These are phyloP conservation scores for Poecile atricapillus DNA, from an alignment of 2,113 vertebrate genomes.

Conservation along the genomic window DNA sequence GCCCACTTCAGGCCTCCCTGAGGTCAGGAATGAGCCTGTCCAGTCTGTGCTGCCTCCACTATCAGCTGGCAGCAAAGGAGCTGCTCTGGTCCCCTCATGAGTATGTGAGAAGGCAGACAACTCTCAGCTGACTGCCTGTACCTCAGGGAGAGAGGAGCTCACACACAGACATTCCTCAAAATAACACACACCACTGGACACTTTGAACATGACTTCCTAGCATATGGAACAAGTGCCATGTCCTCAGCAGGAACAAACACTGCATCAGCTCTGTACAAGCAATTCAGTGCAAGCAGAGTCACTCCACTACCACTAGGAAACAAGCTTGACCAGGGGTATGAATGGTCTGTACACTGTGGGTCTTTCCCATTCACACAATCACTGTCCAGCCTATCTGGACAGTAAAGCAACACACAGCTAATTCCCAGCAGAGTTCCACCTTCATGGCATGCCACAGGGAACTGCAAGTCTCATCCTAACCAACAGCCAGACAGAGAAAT, in stretches of 20 bases:
- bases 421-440: background rate
- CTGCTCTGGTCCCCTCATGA: rapidly evolving
- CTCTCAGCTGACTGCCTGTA: background rate
- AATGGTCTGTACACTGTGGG: rapidly evolving
- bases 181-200: background rate
- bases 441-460: rapidly evolving
- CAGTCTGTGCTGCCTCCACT: background rate
- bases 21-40: background rate
- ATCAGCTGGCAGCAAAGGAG: background rate
- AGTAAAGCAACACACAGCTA: background rate
- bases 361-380: rapidly evolving
- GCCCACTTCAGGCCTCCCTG: background rate
- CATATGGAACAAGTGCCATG: background rate
- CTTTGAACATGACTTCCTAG: background rate
- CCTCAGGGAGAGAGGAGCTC: background rate
- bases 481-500: background rate
- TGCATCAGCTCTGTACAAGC: background rate
- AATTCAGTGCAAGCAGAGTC: background rate
- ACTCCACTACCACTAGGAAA: background rate
- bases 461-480: background rate
- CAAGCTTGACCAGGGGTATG: background rate
- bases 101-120: background rate
- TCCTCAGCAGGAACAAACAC: background rate
- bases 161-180: background rate
- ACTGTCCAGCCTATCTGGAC: background rate